A percentile compares a stretch with the other conserved stretches of the same genome.
Conservation (phyloP, 2,888 invertebrate species). For the Glaucopsyche alexis region DNA sequence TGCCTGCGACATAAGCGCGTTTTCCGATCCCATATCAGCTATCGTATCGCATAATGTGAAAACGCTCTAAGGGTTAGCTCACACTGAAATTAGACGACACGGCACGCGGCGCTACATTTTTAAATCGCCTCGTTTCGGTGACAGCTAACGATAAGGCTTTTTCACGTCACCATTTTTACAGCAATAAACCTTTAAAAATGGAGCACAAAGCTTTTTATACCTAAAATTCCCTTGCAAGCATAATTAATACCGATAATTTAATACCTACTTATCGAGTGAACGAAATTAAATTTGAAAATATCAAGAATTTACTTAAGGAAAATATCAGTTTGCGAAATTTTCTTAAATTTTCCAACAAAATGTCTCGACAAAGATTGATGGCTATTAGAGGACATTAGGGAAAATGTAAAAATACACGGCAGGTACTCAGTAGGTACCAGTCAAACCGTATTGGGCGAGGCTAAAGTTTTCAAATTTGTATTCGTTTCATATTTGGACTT, state of each 20-base stretch:
- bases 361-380: constrained; percentile 56
- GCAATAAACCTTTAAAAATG: not conserved
- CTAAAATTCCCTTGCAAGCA: not conserved
- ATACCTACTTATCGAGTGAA: not conserved
- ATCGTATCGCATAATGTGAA: too few relatives aligned
- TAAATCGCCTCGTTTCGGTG: too few relatives aligned
- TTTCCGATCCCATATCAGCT: too few relatives aligned
- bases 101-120: too few relatives aligned
- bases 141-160: not conserved
- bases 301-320: not conserved
- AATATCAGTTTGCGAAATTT: constrained; percentile 3
- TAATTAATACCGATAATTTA: constrained; percentile 8
- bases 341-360: not conserved
- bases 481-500: not conserved
- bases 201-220: not conserved
- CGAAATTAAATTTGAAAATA: constrained; percentile 5
- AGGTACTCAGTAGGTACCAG: not conserved
- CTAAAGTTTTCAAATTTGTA: not conserved
- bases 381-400: constrained; percentile 50
- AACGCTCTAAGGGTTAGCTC: too few relatives aligned
- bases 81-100: too few relatives aligned
- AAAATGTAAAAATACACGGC: not conserved
- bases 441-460: not conserved
- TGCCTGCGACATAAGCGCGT: too few relatives aligned
- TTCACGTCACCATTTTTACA: not conserved